Base-by-base conservation (phyloP, 35 echinoderm and acorn worm genomes). In the Apostichopus japonicus region DNA sequence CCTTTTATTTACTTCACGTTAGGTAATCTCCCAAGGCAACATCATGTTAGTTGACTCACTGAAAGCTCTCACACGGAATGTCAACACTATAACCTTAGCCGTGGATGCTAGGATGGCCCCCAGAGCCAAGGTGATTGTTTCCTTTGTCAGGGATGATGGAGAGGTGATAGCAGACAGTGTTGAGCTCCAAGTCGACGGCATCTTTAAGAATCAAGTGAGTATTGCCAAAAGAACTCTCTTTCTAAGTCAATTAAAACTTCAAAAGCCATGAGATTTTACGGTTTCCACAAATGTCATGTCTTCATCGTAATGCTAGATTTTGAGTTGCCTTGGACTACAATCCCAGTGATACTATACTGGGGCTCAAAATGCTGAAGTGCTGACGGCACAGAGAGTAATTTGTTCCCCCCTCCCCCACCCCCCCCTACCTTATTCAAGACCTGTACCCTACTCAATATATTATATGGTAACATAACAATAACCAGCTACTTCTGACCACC, bases 121-220 rank as follows among this genome's bases (percentile, higher is more conserved):
- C 9, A 90, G 83, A 89, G 91, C 94, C 76, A 92, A 90, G 21
- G 84, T 98, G 10, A 53, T 98, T 54, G 94, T 94, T 6, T 98
- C 87, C 27, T 98, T 93, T 65, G 24, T 98, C 8, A 16, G 54
- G 2, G 52, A 58, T 0, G 88, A 95, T 70, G 88, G 91, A 23
- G 97, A 98, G 33, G 61, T 96, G 55, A 86, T 98, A 13, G 79
- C 93, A 59, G 97, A 96, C 72, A 96, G 93, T 55, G 80, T 96
- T 10, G 93, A 91, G 19, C 90, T 98, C 25, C 91, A 90, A 10
- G 97, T 98, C 13, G 79, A 92, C 23, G 94, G 93, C 53, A 79
- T 91, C 16, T 98, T 98, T 77, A 65, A 93, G 15, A 98, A 98
- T 86, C 56, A 94, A 79, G 97, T 98, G 62, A 90, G 90, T 77